These are phyloP conservation scores for Leptoteleia sp. DNA, from an alignment of 1,140 invertebrate genomes.

Conservation along the genomic window DNA sequence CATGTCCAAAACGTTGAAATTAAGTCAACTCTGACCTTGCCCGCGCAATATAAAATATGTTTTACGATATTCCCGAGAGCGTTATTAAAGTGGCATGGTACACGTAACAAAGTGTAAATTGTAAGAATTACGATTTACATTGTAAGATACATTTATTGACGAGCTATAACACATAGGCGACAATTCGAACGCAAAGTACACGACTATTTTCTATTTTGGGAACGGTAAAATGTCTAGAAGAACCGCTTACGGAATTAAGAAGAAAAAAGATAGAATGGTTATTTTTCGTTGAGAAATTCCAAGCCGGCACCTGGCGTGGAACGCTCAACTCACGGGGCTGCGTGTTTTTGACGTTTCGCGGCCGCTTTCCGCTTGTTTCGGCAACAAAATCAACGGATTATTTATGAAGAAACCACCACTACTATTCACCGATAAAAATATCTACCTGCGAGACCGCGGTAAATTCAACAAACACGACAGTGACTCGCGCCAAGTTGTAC, in stretches of 20 bases:
- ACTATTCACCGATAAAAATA: conserved; percentile 63
- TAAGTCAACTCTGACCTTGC: conserved; percentile 47
- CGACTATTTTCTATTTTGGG: no score
- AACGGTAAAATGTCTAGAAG: conserved; percentile 10
- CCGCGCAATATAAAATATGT: conserved; percentile 10
- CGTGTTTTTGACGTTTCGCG: conserved; percentile 58
- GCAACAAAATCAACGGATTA: conserved; percentile 61
- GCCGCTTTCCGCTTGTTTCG: conserved; percentile 65
- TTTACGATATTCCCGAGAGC: conserved; percentile 25
- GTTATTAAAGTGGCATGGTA: background rate
- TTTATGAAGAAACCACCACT: conserved; percentile 53
- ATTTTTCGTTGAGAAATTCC: no score
- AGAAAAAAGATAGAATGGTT: no score
- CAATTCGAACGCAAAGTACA: no score
- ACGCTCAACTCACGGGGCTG: conserved; percentile 27
- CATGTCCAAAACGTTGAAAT: conserved; percentile 28
- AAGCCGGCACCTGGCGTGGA: conserved; percentile 47
- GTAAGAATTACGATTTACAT: no score
- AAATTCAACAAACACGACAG: conserved; percentile 22
- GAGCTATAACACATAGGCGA: no score
- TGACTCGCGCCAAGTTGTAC: conserved; percentile 46
- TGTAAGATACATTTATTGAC: no score
- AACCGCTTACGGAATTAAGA: no score
- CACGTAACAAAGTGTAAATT: no score
- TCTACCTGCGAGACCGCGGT: conserved; percentile 31